Evolutionary conservation across 1,140 invertebrate genomes (phyloP).

Genomic region (Tetragnatha versicolor): DNA sequence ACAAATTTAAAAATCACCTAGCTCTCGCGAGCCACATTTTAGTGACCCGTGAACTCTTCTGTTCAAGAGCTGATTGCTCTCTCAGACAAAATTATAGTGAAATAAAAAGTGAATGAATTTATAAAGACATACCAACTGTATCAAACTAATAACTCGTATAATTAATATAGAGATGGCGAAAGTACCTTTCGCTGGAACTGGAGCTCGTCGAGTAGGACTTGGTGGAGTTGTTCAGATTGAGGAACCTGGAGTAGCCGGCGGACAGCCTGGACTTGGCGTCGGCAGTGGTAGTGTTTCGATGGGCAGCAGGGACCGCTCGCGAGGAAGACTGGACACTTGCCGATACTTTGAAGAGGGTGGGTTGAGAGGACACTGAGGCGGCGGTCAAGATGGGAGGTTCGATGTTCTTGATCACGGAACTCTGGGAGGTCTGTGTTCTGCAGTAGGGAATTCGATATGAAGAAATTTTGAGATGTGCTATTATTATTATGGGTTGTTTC

Average conservation of each 20-base stretch:
- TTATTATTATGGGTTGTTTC: too few relatives aligned
- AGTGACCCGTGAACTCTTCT: too few relatives aligned
- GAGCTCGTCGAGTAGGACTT: neutral
- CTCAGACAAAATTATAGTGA: too few relatives aligned
- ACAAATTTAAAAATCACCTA: too few relatives aligned
- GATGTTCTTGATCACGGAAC: slow-evolving; percentile 20
- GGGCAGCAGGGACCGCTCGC: neutral
- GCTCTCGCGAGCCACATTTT: too few relatives aligned
- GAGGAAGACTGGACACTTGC: slow-evolving; percentile 28
- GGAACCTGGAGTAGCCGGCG: neutral
- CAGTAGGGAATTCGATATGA: too few relatives aligned
- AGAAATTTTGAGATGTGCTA: too few relatives aligned
- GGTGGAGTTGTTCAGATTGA: neutral
- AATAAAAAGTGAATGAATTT: too few relatives aligned
- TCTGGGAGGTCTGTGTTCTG: neutral
- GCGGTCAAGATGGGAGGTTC: slow-evolving; percentile 36
- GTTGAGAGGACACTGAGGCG: neutral
- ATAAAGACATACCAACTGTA: too few relatives aligned
- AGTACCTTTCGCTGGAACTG: slow-evolving; percentile 35
- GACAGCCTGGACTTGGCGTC: neutral
- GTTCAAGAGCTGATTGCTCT: too few relatives aligned
- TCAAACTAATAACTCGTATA: too few relatives aligned
- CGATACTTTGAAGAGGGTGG: slow-evolving; percentile 18
- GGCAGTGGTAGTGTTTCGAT: neutral
- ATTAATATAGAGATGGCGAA: neutral